Conservation (phyloP, 2,888 invertebrate species). For the Drosophila conformis region DNA sequence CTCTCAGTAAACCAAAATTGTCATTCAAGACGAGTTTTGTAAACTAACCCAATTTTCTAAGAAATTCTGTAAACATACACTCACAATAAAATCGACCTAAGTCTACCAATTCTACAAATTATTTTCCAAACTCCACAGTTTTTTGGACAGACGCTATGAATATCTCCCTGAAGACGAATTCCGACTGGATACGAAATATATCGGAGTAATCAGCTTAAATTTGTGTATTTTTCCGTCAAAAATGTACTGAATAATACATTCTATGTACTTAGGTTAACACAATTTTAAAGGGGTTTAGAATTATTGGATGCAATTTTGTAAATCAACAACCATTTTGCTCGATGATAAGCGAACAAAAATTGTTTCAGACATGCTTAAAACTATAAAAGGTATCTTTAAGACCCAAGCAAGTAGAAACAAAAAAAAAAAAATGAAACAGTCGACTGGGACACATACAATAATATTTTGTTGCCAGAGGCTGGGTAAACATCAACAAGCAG, state of each 20-base stretch:
- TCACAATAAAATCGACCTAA: background rate
- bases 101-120: background rate
- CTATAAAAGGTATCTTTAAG: constrained; percentile 38
- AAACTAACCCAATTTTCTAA: background rate
- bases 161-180: background rate
- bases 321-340: background rate
- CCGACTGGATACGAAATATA: background rate
- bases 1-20: background rate
- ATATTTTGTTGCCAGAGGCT: constrained; percentile 63
- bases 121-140: background rate
- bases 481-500: constrained; percentile 68
- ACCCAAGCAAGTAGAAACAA: constrained; percentile 24
- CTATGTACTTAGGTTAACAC: background rate
- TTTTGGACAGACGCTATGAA: background rate
- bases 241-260: background rate
- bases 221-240: no score
- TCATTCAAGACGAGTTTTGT: background rate
- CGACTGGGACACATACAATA: constrained; percentile 38
- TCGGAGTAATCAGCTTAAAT: no score
- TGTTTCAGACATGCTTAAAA: constrained; percentile 12
- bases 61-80: background rate
- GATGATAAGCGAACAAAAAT: constrained; percentile 27
- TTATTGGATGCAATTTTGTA: background rate
- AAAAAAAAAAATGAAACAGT: constrained; percentile 21
- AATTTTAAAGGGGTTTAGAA: background rate